These are phyloP conservation scores for Drosophila grimshawi DNA, from an alignment of 1,140 invertebrate species.

Conservation along the genomic window DNA sequence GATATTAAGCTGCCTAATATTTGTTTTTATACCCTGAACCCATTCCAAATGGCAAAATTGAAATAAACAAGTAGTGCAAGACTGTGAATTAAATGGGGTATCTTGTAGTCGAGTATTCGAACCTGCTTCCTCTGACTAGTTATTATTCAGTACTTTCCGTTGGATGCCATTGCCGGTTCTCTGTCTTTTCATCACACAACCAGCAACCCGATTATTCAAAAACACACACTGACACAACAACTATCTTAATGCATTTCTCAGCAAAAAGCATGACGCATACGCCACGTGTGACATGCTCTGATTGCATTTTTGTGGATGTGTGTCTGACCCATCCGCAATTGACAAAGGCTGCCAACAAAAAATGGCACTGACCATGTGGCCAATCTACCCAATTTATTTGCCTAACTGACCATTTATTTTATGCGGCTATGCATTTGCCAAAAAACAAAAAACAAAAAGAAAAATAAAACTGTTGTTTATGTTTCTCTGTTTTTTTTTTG, in stretches of 20 bases:
- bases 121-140: no score
- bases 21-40: no score
- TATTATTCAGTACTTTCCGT: no score
- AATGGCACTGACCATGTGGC: slow-evolving; percentile 3
- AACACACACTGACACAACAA: not conserved
- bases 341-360: slow-evolving; percentile 2
- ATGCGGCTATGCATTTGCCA: not conserved
- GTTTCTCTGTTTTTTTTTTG: slow-evolving; percentile 8
- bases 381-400: slow-evolving; percentile 35
- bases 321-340: not conserved
- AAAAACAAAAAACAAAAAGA: slow-evolving; percentile 5
- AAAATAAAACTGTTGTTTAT: slow-evolving; percentile 4
- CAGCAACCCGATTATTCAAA: not conserved
- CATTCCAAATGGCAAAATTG: no score
- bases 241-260: slow-evolving; percentile 40
- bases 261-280: slow-evolving; percentile 46
- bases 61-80: no score
- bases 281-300: slow-evolving; percentile 50
- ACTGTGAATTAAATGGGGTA: no score
- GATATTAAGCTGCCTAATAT: no score
- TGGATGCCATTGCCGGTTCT: not conserved
- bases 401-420: slow-evolving; percentile 27
- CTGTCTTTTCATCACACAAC: not conserved
- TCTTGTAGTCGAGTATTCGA: no score
- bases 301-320: slow-evolving; percentile 31